Percentiles rank a stretch among this genome's conserved stretches.
These are phyloP conservation scores for Trissolcus brochymenae DNA, from an alignment of 2,888 invertebrate species.

Conservation along the genomic window DNA sequence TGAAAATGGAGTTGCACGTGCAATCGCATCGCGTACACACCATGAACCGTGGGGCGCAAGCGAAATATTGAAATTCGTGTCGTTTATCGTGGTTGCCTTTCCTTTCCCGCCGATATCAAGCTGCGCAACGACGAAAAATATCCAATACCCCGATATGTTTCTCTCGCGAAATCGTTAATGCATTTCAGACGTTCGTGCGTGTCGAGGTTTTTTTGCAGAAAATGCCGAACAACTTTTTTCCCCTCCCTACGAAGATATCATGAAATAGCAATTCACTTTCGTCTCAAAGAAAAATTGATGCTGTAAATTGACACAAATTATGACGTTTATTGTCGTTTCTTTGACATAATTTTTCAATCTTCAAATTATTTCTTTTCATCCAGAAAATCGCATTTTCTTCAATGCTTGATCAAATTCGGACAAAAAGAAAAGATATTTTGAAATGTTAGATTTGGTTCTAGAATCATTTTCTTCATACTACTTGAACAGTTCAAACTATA, in stretches of 20 bases:
- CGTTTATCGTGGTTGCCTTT: slow-evolving; percentile 50
- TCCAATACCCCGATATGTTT: slow-evolving; percentile 52
- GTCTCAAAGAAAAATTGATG: slow-evolving; percentile 9
- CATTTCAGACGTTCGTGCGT: slow-evolving; percentile 44
- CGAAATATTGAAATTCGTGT: slow-evolving; percentile 54
- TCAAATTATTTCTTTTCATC: too few species aligned
- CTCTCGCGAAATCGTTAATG: slow-evolving; percentile 52
- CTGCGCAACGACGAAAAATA: slow-evolving; percentile 40
- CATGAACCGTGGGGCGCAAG: slow-evolving; percentile 32
- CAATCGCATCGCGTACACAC: slow-evolving; percentile 44
- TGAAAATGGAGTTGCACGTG: slow-evolving; percentile 49
- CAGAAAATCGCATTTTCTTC: too few species aligned
- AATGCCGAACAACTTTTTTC: slow-evolving; percentile 26
- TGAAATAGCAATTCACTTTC: slow-evolving; percentile 40
- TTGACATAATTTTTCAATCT: too few species aligned
- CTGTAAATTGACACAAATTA: slow-evolving; percentile 20
- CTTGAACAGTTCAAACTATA: too few species aligned
- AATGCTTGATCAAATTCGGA: too few species aligned
- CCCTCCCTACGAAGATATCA: slow-evolving; percentile 7
- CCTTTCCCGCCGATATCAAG: slow-evolving; percentile 39
- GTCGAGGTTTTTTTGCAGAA: slow-evolving; percentile 27
- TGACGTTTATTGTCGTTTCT: slow-evolving; percentile 15
- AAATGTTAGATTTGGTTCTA: too few species aligned
- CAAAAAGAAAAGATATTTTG: too few species aligned
- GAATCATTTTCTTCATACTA: too few species aligned